Conservation (phyloP, 2,888 invertebrate species). For the Disparrhopalites patrizii region DNA sequence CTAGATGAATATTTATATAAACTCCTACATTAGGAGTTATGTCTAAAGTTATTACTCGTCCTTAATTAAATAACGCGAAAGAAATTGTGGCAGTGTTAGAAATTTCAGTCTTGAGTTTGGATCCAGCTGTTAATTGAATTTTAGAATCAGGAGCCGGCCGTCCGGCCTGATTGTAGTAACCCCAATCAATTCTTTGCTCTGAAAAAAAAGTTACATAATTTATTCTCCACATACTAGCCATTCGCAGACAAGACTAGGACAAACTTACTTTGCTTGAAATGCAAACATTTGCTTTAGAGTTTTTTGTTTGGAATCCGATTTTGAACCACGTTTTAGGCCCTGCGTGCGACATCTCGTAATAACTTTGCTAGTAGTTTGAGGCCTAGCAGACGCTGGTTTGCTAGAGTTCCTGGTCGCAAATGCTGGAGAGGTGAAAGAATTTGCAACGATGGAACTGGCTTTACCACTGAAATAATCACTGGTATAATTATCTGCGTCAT, state of each 20-base stretch:
- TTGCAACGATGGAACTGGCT: background rate
- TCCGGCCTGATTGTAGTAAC: no score
- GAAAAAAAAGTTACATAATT: background rate
- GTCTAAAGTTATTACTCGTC: no score
- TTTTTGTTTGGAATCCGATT: conserved; percentile 32
- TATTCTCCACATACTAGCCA: no score
- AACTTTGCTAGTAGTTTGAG: conserved; percentile 1
- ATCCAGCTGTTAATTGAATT: no score
- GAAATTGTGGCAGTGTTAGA: no score
- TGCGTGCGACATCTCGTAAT: conserved; percentile 22
- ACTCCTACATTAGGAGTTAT: no score
- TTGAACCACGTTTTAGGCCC: conserved; percentile 19
- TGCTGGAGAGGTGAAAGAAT: background rate
- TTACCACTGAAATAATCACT: conserved; percentile 7
- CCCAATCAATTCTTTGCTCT: background rate
- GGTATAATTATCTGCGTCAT: background rate
- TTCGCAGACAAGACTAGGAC: no score
- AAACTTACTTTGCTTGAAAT: conserved; percentile 5
- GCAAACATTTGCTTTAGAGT: conserved; percentile 35
- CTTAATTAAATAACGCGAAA: no score
- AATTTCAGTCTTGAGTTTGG: no score
- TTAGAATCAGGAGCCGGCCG: no score
- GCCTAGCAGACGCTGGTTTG: background rate
- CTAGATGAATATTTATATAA: no score
- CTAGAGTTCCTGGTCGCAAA: background rate